Evolutionary conservation across 2,888 invertebrate species (phyloP).

Genomic region (Lepidonotus clava): DNA sequence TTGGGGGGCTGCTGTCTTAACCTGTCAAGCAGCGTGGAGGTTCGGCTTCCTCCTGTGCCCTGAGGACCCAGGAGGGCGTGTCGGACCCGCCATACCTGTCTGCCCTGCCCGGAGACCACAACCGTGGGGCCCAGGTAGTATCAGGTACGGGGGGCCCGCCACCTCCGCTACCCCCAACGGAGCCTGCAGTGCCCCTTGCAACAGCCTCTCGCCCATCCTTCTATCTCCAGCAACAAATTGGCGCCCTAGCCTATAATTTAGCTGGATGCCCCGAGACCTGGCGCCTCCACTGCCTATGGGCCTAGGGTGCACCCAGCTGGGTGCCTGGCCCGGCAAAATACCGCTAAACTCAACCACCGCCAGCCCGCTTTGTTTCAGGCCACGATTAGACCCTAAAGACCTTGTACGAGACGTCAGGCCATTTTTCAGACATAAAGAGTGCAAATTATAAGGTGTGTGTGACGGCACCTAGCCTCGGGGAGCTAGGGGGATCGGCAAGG

Average conservation of each 20-base stretch:
- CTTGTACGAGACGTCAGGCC: constrained; percentile 47
- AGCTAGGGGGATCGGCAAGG: constrained; percentile 6
- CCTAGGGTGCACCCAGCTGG: constrained; percentile 15
- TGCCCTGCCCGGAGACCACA: neutral
- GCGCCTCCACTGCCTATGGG: constrained; percentile 36
- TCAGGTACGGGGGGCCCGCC: constrained; percentile 32
- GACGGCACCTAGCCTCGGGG: constrained; percentile 45
- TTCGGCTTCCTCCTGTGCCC: constrained; percentile 37
- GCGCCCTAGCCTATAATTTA: constrained; percentile 43
- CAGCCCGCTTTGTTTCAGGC: constrained; percentile 48
- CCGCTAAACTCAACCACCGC: constrained; percentile 46
- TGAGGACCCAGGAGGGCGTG: constrained; percentile 38
- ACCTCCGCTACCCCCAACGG: constrained; percentile 23
- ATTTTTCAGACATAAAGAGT: constrained; percentile 52
- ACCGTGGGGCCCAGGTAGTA: constrained; percentile 27
- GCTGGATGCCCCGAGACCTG: constrained; percentile 5
- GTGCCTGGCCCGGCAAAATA: constrained; percentile 53
- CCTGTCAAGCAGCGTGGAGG: too few relatives aligned
- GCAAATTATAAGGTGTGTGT: constrained; percentile 54
- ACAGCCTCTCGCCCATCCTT: constrained; percentile 49
- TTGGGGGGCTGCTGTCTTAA: too few relatives aligned
- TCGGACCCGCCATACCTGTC: constrained; percentile 20
- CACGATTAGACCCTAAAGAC: constrained; percentile 52
- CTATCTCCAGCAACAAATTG: constrained; percentile 44
- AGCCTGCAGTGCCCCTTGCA: neutral